Evolutionary conservation across 2,113 vertebrate species (phyloP), one percentile per base, ranked within the genome.

Genomic region (Mesoclemmys tuberculata): DNA sequence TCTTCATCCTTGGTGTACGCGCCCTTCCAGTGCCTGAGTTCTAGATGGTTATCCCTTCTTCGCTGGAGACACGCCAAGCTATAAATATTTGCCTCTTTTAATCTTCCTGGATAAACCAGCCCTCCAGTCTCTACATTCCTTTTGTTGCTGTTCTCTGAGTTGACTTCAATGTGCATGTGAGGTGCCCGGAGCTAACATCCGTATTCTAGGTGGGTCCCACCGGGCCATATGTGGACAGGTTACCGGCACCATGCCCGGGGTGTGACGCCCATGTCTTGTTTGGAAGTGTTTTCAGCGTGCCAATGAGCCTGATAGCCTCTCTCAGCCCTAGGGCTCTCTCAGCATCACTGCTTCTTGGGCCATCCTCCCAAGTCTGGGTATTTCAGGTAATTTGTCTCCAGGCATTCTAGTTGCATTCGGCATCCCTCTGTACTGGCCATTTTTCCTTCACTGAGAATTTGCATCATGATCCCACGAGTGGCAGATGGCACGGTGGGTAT

Each of bases 401-500:
- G 2, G 2, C 24, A 35, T 29, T 13, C 74, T 49, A 46, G 11
- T 10, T 85, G 31, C 35, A 8, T 6, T 13, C n/a, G 21, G 31
- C 24, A 44, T 56, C 3, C 5, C 31, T 13, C 16, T 3, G 35
- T 5, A 22, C 64, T 10, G 12, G 74, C 41, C 41, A 41, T 22
- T 12, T 71, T 22, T 21, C 64, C 64, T 38, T 21, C 21, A 1
- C 29, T 41, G 68, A 35, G 68, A 71, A 16, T 71, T 71, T 75
- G n/a, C 71, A 41, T 26, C 22, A 24, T 22, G 38, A 26, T 44
- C 71, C 9, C 11, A 41, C 35, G 13, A 31, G 29, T 31, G 29
- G 29, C 58, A 16, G 22, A 21, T 19, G 19, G 5, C 0, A 2
- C 0, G 0, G 44, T 19, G 16, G 9, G 6, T 64, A 44, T 41